Conservation (phyloP, 2,113 vertebrate genomes). For the Dipodomys merriami region DNA sequence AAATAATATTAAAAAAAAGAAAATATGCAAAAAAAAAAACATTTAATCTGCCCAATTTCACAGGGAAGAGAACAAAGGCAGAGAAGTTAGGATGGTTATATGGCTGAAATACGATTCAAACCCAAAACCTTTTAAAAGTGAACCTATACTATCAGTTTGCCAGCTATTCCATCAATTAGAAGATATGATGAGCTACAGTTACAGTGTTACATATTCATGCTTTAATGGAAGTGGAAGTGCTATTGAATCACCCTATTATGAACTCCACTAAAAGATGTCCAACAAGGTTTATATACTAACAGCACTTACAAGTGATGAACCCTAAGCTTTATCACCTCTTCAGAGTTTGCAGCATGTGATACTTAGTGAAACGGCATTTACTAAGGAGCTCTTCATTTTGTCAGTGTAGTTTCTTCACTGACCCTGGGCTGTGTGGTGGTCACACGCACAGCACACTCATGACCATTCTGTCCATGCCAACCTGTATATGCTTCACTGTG, state of each 20-base stretch:
- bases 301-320: not conserved
- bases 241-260: not conserved
- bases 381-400: not conserved
- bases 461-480: not conserved
- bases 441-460: not conserved
- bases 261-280: not conserved
- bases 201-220: not conserved
- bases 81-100: not conserved
- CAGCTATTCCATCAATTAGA: not conserved
- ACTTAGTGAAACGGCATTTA: slow-evolving; percentile 15
- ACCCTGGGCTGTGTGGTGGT: not conserved
- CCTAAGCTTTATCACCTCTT: not conserved
- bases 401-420: not conserved
- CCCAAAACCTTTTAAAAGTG: not conserved
- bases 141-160: not conserved
- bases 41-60: not conserved
- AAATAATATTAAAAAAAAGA: no score
- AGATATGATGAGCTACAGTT: not conserved
- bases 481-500: accelerated
- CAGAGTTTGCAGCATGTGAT: not conserved
- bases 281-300: not conserved
- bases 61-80: not conserved
- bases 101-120: not conserved
- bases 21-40: no score
- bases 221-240: not conserved